Evolutionary conservation across 2,888 invertebrate genomes (phyloP), one percentile per base, ranked within the genome.

Genomic region (Spodoptera littoralis): DNA sequence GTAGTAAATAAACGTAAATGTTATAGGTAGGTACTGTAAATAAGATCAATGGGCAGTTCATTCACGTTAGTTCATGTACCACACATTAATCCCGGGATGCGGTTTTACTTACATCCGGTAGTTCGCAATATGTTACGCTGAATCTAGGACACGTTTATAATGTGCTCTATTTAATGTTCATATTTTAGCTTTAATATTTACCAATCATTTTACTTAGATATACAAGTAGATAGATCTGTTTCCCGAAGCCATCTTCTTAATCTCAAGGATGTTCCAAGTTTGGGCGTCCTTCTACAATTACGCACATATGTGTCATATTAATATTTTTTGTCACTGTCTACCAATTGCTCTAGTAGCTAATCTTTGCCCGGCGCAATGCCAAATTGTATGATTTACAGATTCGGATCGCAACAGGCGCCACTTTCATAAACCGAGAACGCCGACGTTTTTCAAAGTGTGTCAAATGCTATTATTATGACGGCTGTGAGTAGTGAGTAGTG

Each of bases 331-430:
- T 64, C 60, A 41, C 58, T 63, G 67, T 55, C 56, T 62, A 60
- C 47, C 45, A 54, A 65, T 70, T 70, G 65, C 64, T 68, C 56
- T 66, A 63, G 42, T 74, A 52, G 62, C 73, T 84, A 83, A 80
- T 87, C 83, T 82, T 85, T 86, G 87, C 62, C 83, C 85, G 90
- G 92, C 92, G 84, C 82, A 73, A 77, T 87, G 93, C 92, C 93
- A 93, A 92, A 90, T 89, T 85, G 77, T 90, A 89, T 92, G 92
- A 92, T 93, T 90, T 91, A 92, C 83, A 65, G 86, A 84, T 82
- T 80, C 66, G 78, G 83, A 80, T 74, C 74, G 77, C 77, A 81
- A 64, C 82, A 87, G 89, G 90, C 90, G 91, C 91, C 91, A 88
- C 89, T 88, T 84, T 88, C 85, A 84, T 87, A 85, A 84, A 84